Evolutionary conservation across 2,113 vertebrate genomes (phyloP), one percentile per base, ranked within the genome.

Genomic region (Pollimyrus isidori): DNA sequence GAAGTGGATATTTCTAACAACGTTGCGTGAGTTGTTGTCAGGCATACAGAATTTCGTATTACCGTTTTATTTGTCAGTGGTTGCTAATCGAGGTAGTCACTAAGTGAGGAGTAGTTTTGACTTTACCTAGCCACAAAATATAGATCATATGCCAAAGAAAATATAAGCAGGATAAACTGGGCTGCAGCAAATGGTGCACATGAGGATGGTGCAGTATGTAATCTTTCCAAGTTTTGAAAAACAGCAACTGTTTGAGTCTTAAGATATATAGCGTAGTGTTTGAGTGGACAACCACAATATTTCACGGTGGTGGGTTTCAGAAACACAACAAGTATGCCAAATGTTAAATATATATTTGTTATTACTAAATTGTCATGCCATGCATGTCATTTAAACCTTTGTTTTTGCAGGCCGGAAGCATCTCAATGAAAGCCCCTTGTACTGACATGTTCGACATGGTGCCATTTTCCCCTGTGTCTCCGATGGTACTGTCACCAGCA

Each of bases 361-460:
- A 39, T 80, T 42, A 42, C 73, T 3, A 85, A 45, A 23, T 5
- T 85, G 9, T n/a, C 19, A 84, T n/a, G 4, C 82, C 42, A 49
- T 11, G 42, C 21, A 45, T 26, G 86, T 58, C 83, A 73, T 87
- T 45, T 88, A 48, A 39, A 35, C 73, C 46, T 89, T 94, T 90
- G 92, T 95, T 90, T 91, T 95, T 95, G 42, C 97, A 99, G 98
- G 97, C 94, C 23, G 95, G 96, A 91, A 96, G 94, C 90, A 91
- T 97, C 94, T 96, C 96, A 89, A 94, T 95, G 76, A 97, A 95
- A 91, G 96, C 94, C 76, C 95, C 95, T 62, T 97, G 98, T 82
- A 98, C 97, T 84, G 98, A 99, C 92, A 92, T 99, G 91, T 99
- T 99, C 91, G 98, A 99, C 95, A 99, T 99, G 98, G 96, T 99